Percentiles rank a stretch among this genome's conserved stretches.
Conservation (phyloP, 2,113 vertebrate species). For the Pygoscelis antarcticus region DNA sequence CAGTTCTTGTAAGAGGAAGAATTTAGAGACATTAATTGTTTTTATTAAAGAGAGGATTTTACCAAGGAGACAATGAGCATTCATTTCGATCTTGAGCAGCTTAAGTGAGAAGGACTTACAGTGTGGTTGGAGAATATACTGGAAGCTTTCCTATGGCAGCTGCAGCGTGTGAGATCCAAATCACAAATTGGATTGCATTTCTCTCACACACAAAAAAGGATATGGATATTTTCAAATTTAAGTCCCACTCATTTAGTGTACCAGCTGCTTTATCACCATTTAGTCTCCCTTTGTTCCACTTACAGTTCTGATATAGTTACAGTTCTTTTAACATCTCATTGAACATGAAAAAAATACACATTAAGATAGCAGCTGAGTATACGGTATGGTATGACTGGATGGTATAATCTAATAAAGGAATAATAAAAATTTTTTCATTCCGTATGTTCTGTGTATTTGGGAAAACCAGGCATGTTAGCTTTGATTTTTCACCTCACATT, state of each 20-base stretch:
- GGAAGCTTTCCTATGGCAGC: conserved; percentile 33
- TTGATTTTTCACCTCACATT: neutral
- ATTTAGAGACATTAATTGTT: neutral
- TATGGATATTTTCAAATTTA: conserved; percentile 49
- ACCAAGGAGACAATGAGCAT: neutral
- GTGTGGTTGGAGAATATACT: neutral
- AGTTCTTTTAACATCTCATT: neutral
- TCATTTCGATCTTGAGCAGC: neutral
- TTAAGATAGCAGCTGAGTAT: conserved; percentile 20
- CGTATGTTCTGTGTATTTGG: neutral
- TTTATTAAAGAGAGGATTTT: neutral
- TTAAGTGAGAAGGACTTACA: neutral
- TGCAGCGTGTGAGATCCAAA: neutral
- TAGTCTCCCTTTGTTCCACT: conserved; percentile 37
- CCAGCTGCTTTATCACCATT: conserved; percentile 53
- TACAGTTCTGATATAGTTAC: conserved; percentile 38
- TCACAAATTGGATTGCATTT: conserved; percentile 12
- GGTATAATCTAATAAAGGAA: neutral
- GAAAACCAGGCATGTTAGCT: neutral
- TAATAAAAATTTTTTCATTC: neutral
- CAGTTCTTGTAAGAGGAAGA: neutral
- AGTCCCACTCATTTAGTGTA: conserved; percentile 43
- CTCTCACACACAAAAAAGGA: neutral
- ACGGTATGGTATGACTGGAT: neutral
- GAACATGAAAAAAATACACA: conserved; percentile 9